Conservation (phyloP, 2,797 vertebrate species). For the Petrocephalus sullivani region DNA sequence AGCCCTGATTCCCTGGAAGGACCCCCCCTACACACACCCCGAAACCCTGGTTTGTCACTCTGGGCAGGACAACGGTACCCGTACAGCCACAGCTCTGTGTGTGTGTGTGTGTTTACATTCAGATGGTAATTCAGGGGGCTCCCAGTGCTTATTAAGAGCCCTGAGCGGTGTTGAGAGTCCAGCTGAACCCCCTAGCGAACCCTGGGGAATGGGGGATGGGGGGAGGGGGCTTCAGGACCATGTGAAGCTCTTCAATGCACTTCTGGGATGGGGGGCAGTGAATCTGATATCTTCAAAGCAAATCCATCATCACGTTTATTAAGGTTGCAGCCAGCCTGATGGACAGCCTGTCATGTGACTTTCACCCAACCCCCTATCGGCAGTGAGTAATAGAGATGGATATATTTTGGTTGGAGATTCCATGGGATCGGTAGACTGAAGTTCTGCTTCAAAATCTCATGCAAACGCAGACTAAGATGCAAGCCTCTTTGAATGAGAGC, state of each 20-base stretch:
- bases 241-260: background rate
- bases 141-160: background rate
- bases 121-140: constrained; percentile 19
- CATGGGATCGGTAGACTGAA: background rate
- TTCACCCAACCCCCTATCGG: background rate
- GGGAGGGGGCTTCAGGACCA: background rate
- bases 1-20: background rate
- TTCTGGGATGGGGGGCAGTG: background rate
- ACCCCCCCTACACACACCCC: background rate
- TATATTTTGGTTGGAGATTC: background rate
- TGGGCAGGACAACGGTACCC: background rate
- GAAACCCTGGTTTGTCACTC: background rate
- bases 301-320: constrained; percentile 33
- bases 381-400: background rate
- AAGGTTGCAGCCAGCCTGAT: constrained; percentile 31
- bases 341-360: constrained; percentile 47
- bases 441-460: background rate
- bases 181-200: background rate
- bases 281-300: background rate
- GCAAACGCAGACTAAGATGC: background rate
- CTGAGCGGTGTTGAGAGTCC: background rate
- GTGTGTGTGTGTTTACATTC: background rate
- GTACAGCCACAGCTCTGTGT: background rate
- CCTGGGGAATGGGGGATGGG: background rate
- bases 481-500: background rate